Evolutionary conservation across 37 sponge, comb jelly and placozoan genomes (phyloP).

Genomic region (Amphimedon queenslandica): DNA sequence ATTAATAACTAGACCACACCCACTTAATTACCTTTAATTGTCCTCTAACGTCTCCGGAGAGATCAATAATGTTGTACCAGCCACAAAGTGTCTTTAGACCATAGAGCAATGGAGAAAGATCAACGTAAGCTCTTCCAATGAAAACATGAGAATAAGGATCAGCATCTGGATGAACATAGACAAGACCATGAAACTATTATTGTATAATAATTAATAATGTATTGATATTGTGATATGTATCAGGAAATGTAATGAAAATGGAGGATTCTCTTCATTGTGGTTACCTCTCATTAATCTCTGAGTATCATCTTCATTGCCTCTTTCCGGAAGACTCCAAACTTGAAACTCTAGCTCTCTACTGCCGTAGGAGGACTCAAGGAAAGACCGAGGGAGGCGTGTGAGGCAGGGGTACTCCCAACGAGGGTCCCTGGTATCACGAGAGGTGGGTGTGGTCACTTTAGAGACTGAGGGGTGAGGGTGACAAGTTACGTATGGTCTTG

Average conservation of each 20-base stretch:
- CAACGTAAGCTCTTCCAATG: constrained; percentile 68
- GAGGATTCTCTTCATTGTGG: no score
- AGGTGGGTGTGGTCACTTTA: constrained; percentile 28
- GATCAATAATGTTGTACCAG: constrained; percentile 82
- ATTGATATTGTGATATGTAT: no score
- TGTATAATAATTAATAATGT: no score
- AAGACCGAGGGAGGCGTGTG: constrained; percentile 43
- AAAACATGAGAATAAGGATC: constrained; percentile 9
- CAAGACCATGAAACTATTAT: no score
- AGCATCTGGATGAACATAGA: neutral
- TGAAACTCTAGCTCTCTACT: constrained; percentile 65
- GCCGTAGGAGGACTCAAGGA: constrained; percentile 37
- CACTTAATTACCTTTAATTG: constrained; percentile 58
- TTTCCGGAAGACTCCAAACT: constrained; percentile 46
- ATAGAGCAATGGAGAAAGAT: constrained; percentile 70
- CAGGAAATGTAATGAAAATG: no score
- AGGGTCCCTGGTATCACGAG: neutral
- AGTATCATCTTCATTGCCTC: neutral
- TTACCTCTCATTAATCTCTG: neutral
- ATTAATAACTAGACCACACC: neutral
- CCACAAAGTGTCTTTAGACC: constrained; percentile 78
- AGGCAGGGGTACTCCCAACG: constrained; percentile 56
- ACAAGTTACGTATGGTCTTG: constrained; percentile 44
- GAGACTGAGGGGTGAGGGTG: constrained; percentile 65
- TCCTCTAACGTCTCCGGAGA: constrained; percentile 48